A percentile compares a stretch with the other conserved stretches of the same genome.
Evolutionary conservation across 2,888 invertebrate genomes (phyloP).

Genomic region (Panzeria rudis): DNA sequence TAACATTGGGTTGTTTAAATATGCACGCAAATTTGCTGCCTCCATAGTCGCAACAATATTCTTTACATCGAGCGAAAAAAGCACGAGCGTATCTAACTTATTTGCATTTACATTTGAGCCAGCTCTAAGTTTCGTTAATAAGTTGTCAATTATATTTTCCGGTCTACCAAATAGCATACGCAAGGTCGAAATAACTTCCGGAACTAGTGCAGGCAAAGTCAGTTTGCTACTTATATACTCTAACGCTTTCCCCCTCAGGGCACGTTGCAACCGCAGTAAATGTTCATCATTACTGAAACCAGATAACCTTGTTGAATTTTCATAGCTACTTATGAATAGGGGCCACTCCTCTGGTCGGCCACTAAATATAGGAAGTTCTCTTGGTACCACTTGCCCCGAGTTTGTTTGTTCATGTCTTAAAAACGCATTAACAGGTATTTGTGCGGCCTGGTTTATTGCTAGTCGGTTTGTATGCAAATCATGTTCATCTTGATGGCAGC

Average conservation of each 20-base stretch:
- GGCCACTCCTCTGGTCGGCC: conserved; percentile 67
- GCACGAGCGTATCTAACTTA: conserved; percentile 54
- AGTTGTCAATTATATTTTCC: conserved; percentile 57
- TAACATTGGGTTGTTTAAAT: conserved; percentile 61
- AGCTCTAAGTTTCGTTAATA: conserved; percentile 48
- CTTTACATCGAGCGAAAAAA: conserved; percentile 60
- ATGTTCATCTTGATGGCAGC: not conserved
- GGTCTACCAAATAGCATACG: conserved; percentile 63
- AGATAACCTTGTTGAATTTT: conserved; percentile 48
- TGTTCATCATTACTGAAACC: conserved; percentile 62
- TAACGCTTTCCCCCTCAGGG: conserved; percentile 53
- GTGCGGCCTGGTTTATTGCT: not conserved
- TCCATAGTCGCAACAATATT: conserved; percentile 65
- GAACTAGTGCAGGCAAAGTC: conserved; percentile 55
- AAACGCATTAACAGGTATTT: not conserved
- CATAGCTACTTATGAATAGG: conserved; percentile 56
- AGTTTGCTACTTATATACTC: conserved; percentile 62
- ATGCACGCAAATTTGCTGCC: conserved; percentile 53
- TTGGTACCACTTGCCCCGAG: conserved; percentile 25
- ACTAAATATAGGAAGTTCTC: conserved; percentile 60
- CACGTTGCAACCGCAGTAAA: conserved; percentile 56
- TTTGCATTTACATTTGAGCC: conserved; percentile 51
- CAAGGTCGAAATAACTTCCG: conserved; percentile 63
- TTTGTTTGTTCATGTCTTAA: not conserved
- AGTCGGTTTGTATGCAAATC: not conserved